phyloP scores from a whole-genome alignment of 2,888 invertebrate species.

The Macrosiphum euphorbiae region DNA sequence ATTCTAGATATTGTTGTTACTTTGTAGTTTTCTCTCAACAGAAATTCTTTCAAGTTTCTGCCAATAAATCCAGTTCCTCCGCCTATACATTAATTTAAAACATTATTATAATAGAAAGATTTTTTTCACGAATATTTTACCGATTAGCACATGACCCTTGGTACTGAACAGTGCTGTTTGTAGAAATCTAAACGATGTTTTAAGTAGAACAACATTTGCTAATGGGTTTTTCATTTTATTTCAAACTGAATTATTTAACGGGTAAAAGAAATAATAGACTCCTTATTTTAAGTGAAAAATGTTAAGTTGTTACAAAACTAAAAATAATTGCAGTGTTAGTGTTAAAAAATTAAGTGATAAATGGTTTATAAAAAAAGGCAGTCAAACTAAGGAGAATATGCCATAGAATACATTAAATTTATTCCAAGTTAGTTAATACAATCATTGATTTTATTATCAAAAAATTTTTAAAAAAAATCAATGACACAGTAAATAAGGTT shows the following conservation, averaged over 20 bases:
- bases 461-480: too few relatives aligned
- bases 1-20: conserved; percentile 81
- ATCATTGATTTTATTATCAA: not conserved
- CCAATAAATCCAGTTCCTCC: conserved; percentile 72
- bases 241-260: not conserved
- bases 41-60: conserved; percentile 75
- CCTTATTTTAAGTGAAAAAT: not conserved
- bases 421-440: not conserved
- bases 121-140: not conserved
- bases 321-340: not conserved
- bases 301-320: not conserved
- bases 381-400: not conserved
- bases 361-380: not conserved
- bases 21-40: conserved; percentile 78
- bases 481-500: too few relatives aligned
- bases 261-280: not conserved
- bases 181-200: not conserved
- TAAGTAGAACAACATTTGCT: not conserved
- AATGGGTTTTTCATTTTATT: not conserved
- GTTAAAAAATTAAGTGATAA: not conserved
- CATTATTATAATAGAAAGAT: not conserved
- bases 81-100: conserved; percentile 46
- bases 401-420: not conserved
- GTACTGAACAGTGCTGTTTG: not conserved
- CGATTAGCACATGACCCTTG: conserved; percentile 35